A percentile compares a stretch with the other conserved stretches of the same genome.
These are phyloP conservation scores for Hepsetus odoe DNA, from an alignment of 2,113 vertebrate genomes.

Conservation along the genomic window DNA sequence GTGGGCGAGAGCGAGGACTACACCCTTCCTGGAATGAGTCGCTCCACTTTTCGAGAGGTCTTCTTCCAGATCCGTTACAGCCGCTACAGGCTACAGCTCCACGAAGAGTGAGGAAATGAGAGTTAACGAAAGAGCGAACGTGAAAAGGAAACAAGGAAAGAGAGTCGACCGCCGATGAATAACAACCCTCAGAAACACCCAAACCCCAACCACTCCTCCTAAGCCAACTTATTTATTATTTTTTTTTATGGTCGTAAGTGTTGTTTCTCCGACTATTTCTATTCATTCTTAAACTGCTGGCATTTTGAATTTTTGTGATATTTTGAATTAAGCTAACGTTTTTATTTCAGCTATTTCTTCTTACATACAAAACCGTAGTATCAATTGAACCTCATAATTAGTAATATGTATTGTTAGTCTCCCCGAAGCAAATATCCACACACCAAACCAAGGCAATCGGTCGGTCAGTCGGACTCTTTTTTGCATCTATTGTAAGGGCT, in stretches of 20 bases:
- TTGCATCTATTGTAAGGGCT: conserved; percentile 22
- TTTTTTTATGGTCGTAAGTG: conserved; percentile 31
- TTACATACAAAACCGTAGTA: background rate
- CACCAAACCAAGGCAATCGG: conserved; percentile 9
- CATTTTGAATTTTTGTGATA: conserved; percentile 19
- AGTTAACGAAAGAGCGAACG: conserved; percentile 55
- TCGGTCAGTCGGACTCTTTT: conserved; percentile 37
- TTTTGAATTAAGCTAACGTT: background rate
- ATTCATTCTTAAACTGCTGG: conserved; percentile 27
- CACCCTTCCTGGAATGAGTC: conserved; percentile 91
- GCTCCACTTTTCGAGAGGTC: conserved; percentile 90
- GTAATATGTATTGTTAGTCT: background rate
- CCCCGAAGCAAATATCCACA: background rate
- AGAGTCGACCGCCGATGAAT: conserved; percentile 52
- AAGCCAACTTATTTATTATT: conserved; percentile 39
- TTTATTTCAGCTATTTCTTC: conserved; percentile 16
- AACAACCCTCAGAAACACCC: conserved; percentile 37
- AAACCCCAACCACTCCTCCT: conserved; percentile 35
- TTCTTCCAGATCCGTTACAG: conserved; percentile 99
- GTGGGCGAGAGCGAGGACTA: conserved; percentile 87
- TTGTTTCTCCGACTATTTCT: conserved; percentile 42
- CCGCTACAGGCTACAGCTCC: conserved; percentile 96
- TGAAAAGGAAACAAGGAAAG: conserved; percentile 30
- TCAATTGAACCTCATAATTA: background rate
- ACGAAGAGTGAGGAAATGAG: conserved; percentile 85